Evolutionary conservation across 2,888 invertebrate genomes (phyloP), one percentile per base, ranked within the genome.

Genomic region (Acholoe squamosa): DNA sequence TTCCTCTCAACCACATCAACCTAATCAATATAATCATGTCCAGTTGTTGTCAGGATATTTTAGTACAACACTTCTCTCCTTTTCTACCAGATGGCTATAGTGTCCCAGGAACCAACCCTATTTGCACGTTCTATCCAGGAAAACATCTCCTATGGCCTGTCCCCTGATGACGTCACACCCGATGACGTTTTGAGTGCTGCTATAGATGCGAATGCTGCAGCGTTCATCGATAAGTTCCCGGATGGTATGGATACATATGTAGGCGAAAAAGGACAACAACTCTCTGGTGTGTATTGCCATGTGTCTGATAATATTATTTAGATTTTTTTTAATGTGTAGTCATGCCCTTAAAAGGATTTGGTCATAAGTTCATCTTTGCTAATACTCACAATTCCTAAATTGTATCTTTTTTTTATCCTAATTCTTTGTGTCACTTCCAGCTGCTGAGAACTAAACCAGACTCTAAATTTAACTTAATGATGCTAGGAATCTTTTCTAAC

Each of bases 51-150:
- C n/a, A n/a, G n/a, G n/a, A n/a, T n/a, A n/a, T n/a, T n/a, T n/a
- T n/a, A n/a, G n/a, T n/a, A n/a, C n/a, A n/a, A n/a, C n/a, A n/a
- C n/a, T n/a, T n/a, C n/a, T n/a, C n/a, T n/a, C n/a, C n/a, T n/a
- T n/a, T n/a, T n/a, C n/a, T n/a, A 43, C 0, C 89, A 94, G 94
- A 93, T 96, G 14, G 94, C 96, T 7, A 92, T 96, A 54, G 96
- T 96, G 43, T 95, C 96, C 5, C 96, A 96, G 92, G 96, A 96
- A 91, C 96, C 96, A 14, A 95, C 96, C 0, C 94, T 96, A 52
- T 96, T 95, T 93, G 96, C 96, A 0, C 92, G 96, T 34, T 94
- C 95, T 0, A 94, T 96, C 54, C 90, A 90, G 34, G 94, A 95
- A 76, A 96, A 96, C 93, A 96, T 96, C 76, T 93, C 94, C 31